Conservation (phyloP, 2,113 vertebrate genomes). For the Ahaetulla prasina region DNA sequence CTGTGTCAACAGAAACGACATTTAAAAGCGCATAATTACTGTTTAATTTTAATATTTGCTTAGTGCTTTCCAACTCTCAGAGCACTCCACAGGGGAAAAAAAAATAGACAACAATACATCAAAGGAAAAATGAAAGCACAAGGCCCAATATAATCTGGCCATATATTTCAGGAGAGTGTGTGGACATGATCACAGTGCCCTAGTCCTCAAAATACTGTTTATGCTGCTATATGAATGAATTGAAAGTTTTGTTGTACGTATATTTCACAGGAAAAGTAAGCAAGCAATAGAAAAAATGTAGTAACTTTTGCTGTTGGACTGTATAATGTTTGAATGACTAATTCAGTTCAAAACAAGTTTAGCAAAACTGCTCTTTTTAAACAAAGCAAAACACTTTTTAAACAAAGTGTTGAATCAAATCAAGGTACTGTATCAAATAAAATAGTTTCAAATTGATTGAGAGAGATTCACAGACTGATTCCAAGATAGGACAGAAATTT, state of each 20-base stretch:
- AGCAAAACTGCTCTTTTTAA: neutral
- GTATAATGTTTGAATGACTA: neutral
- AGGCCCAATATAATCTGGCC: neutral
- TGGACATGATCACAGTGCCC: neutral
- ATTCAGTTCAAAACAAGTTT: neutral
- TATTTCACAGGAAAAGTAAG: neutral
- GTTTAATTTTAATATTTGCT: slow-evolving; percentile 50
- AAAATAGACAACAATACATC: slow-evolving; percentile 29
- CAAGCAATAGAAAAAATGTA: neutral
- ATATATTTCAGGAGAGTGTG: neutral
- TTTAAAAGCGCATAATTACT: slow-evolving; percentile 51
- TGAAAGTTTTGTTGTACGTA: neutral
- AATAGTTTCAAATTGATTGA: neutral
- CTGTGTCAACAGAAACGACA: slow-evolving; percentile 34
- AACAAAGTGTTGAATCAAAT: neutral
- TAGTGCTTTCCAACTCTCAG: slow-evolving; percentile 41
- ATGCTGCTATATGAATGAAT: neutral
- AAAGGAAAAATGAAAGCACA: slow-evolving; percentile 1
- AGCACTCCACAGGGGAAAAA: slow-evolving; percentile 5
- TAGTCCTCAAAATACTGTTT: neutral
- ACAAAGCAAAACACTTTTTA: no score
- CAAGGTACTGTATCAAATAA: neutral
- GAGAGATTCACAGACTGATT: neutral
- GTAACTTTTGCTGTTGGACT: neutral
- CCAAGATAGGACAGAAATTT: neutral